phyloP scores from a whole-genome alignment of 2,888 invertebrate genomes.

The Bhutanitis thaidina region DNA sequence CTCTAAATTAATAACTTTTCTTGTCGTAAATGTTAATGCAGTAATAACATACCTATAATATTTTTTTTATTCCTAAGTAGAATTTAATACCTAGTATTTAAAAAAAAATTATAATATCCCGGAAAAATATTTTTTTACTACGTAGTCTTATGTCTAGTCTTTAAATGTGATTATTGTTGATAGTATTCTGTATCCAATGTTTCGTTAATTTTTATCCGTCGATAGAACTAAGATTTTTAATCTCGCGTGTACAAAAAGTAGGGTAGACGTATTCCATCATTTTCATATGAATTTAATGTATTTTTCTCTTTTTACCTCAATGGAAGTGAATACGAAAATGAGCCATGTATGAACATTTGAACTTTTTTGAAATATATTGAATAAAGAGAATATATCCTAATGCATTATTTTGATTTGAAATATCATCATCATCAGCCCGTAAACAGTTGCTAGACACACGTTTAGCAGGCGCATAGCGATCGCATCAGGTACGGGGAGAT shows the following conservation, averaged over 20 bases:
- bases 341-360: not conserved
- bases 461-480: too few species aligned
- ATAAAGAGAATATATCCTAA: too few species aligned
- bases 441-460: too few species aligned
- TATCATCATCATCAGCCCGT: too few species aligned
- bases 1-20: not conserved
- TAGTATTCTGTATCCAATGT: not conserved
- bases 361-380: not conserved
- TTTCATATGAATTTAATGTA: not conserved
- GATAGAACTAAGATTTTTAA: not conserved
- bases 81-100: slow-evolving; percentile 10
- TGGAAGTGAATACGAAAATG: not conserved
- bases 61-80: not conserved
- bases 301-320: not conserved
- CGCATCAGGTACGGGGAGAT: too few species aligned
- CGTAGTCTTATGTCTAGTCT: slow-evolving; percentile 11
- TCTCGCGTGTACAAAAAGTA: not conserved
- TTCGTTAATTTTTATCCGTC: not conserved
- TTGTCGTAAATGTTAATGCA: not conserved
- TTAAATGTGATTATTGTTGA: not conserved
- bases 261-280: not conserved
- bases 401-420: too few species aligned
- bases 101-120: slow-evolving; percentile 2
- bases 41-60: slow-evolving; percentile 5
- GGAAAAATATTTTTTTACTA: slow-evolving; percentile 10